Evolutionary conservation across 2,797 vertebrate genomes (phyloP).

Genomic region (Coracias cyanogaster): DNA sequence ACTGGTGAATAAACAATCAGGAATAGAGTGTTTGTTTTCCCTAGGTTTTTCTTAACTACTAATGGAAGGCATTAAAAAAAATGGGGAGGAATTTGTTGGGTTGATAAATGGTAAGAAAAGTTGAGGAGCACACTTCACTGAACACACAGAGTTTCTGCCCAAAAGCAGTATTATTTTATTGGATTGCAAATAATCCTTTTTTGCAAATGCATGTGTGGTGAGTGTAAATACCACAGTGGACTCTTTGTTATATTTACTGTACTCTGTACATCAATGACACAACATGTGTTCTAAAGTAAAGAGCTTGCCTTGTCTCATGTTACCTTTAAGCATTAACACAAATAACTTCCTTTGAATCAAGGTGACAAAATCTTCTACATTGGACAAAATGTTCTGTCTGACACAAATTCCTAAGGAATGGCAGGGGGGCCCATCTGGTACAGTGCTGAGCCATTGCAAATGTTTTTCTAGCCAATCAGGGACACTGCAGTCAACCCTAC

Average conservation of each 20-base stretch:
- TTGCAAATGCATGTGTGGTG: conserved; percentile 12
- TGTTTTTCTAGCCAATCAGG: not conserved
- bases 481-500: not conserved
- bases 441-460: not conserved
- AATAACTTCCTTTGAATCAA: not conserved
- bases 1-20: conserved; percentile 70
- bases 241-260: conserved; percentile 57
- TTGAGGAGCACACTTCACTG: not conserved
- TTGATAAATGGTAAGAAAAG: conserved; percentile 29
- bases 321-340: conserved; percentile 29
- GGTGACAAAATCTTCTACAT: not conserved
- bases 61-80: conserved; percentile 58
- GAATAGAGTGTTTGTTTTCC: conserved; percentile 64
- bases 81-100: conserved; percentile 2
- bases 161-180: conserved; percentile 26
- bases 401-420: not conserved
- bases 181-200: conserved; percentile 39
- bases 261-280: not conserved
- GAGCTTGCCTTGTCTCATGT: conserved; percentile 39
- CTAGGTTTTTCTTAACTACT: conserved; percentile 53
- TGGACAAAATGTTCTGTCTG: not conserved
- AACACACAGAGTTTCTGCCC: conserved; percentile 12
- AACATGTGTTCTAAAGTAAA: not conserved
- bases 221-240: conserved; percentile 17
- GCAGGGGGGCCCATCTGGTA: not conserved